Evolutionary conservation across 2,113 vertebrate genomes (phyloP), one percentile per base, ranked within the genome.

Genomic region (Pelmatolapia mariae): DNA sequence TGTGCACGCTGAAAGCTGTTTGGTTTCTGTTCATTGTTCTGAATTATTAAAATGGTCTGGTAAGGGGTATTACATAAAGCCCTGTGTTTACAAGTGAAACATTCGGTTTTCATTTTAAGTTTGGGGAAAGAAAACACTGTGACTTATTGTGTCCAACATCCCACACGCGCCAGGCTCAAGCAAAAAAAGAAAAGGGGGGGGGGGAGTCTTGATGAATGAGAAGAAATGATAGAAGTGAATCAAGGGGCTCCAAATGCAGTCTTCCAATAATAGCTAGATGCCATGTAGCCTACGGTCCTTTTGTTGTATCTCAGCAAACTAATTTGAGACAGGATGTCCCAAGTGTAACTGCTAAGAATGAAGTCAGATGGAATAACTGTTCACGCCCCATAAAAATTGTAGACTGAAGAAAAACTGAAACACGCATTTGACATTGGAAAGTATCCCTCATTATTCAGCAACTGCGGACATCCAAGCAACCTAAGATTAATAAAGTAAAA

Each of bases 1-100:
- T 80, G 87, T 81, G 82, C 80, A 87, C 53, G 54, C 61, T 88
- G 84, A 92, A 90, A 87, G 85, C 85, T 93, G 90, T 94, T 93
- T 92, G 84, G 91, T 85, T 82, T 92, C 84, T 86, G 78, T 92
- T 93, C 84, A 54, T 92, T 89, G 87, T 91, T 89, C 86, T 94
- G 87, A 95, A 95, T 96, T 95, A 96, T 95, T 93, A 90, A 96
- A 78, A 87, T 45, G 15, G 87, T 86, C 80, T 92, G 91, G 91
- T 91, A 63, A 92, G 84, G 56, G 50, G 57, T 81, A 87, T 96
- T 96, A 93, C 93, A 92, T 95, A 95, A 96, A 91, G 38, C 81
- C 54, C 45, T 83, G 89, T 93, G 93, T 95, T 95, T 90, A 90
- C 87, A 91, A 88, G 86, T 92, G 86, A 90, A 92, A 92, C 80